Evolutionary conservation across 2,113 vertebrate species (phyloP).

Genomic region (Centropristis striata): DNA sequence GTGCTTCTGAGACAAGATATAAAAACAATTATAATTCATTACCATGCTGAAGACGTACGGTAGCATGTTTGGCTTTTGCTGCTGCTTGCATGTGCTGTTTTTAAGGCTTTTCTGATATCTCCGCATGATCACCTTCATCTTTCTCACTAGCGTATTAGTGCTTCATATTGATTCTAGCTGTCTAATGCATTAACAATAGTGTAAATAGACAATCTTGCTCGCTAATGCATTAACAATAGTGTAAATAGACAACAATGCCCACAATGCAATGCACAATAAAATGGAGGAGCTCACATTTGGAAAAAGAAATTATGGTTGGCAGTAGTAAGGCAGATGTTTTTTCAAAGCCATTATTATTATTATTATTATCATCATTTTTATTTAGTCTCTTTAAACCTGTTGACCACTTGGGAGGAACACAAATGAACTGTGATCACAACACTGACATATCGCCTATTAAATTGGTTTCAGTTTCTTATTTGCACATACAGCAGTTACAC

Average conservation of each 20-base stretch:
- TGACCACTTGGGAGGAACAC: too few relatives aligned
- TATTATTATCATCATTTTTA: too few relatives aligned
- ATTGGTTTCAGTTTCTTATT: not conserved
- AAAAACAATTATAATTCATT: conserved; percentile 10
- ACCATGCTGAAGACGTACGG: not conserved
- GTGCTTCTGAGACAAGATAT: conserved; percentile 11
- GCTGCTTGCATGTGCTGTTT: not conserved
- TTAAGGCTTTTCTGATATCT: conserved; percentile 22
- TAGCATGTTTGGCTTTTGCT: not conserved
- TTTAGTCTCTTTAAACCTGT: too few relatives aligned
- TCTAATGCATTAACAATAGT: too few relatives aligned
- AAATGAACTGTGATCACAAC: not conserved
- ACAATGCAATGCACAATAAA: too few relatives aligned
- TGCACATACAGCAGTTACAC: not conserved
- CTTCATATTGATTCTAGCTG: not conserved
- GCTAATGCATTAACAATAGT: too few relatives aligned
- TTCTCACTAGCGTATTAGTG: conserved; percentile 31
- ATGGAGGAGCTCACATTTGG: too few relatives aligned
- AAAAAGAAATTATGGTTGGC: too few relatives aligned
- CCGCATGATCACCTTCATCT: conserved; percentile 38
- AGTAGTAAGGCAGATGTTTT: too few relatives aligned
- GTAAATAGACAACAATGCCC: too few relatives aligned
- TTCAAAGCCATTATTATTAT: too few relatives aligned
- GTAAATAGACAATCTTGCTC: too few relatives aligned
- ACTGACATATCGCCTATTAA: not conserved